phyloP scores from a whole-genome alignment of 2,888 invertebrate genomes.

The Pristionchus fissidentatus region DNA sequence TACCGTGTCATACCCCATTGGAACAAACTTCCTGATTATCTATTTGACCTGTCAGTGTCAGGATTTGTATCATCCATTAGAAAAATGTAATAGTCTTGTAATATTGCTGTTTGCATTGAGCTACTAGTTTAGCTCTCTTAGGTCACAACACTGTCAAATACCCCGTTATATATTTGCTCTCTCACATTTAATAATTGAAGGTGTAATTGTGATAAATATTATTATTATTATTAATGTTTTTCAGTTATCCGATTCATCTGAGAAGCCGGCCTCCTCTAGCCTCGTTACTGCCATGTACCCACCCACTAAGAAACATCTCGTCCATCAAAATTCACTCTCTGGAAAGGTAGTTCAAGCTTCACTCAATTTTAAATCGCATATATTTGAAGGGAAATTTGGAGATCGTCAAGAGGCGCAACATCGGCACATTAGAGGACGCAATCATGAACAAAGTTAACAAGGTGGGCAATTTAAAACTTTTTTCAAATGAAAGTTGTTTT shows the following conservation, averaged over 20 bases:
- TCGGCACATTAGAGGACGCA: slow-evolving; percentile 27
- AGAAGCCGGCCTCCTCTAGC: slow-evolving; percentile 63
- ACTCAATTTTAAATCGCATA: background rate
- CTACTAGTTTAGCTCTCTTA: no score
- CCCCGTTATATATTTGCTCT: no score
- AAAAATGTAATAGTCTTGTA: no score
- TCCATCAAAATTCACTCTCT: background rate
- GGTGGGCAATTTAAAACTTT: background rate
- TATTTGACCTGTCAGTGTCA: no score
- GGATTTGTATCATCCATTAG: no score
- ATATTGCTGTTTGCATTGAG: background rate
- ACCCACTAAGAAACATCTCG: slow-evolving; percentile 52
- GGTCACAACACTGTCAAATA: no score
- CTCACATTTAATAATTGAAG: no score
- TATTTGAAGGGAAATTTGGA: slow-evolving; percentile 8
- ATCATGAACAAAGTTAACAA: slow-evolving; percentile 38
- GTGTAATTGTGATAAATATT: background rate
- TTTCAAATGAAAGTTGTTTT: no score
- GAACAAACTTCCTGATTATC: no score
- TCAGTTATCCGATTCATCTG: background rate
- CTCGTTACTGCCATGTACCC: slow-evolving; percentile 73
- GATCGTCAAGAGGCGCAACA: slow-evolving; percentile 24
- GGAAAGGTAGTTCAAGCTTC: background rate
- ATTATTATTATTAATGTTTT: background rate
- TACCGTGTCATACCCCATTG: no score